Evolutionary conservation across 2,888 invertebrate species (phyloP).

Genomic region (Cantharis nigra): DNA sequence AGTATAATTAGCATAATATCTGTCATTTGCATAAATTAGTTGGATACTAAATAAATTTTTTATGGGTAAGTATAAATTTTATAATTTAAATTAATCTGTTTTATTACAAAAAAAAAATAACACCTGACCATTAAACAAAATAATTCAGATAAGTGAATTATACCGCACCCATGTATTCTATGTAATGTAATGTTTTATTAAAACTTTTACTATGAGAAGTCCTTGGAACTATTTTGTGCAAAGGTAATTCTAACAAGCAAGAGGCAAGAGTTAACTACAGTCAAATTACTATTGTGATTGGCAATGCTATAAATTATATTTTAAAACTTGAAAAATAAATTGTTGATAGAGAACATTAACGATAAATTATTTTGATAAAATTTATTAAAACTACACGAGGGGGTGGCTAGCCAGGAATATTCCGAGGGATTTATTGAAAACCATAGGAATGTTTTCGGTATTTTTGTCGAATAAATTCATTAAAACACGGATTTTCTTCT

Average conservation of each 20-base stretch:
- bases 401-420: too few species aligned
- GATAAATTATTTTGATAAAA: neutral
- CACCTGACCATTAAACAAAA: neutral
- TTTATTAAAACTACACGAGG: too few species aligned
- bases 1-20: neutral
- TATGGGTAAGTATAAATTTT: neutral
- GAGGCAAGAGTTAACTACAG: neutral
- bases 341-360: neutral
- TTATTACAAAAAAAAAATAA: neutral
- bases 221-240: neutral
- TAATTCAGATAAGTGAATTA: neutral
- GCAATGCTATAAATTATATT: neutral
- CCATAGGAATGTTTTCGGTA: too few species aligned
- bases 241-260: neutral
- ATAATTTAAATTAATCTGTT: neutral
- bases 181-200: neutral
- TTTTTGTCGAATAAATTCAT: too few species aligned
- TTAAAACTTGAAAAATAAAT: neutral
- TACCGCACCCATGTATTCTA: neutral
- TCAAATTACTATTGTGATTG: neutral
- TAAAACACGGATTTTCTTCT: too few species aligned
- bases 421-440: too few species aligned
- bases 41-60: neutral
- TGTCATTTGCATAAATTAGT: neutral
- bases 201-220: neutral